Evolutionary conservation across 2,888 invertebrate genomes (phyloP), one percentile per base, ranked within the genome.

Genomic region (Nebria salina): DNA sequence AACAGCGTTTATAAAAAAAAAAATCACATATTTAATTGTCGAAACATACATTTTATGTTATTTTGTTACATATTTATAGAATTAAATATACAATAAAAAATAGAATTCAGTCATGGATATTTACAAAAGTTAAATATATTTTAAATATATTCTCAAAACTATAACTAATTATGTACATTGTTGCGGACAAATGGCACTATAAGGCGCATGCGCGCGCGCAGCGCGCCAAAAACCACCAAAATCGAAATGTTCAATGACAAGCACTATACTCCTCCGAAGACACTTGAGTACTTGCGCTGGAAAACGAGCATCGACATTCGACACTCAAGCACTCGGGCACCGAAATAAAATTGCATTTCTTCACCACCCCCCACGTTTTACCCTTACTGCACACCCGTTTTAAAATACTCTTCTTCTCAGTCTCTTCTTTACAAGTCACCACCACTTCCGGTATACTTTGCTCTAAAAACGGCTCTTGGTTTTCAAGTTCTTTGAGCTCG

Each of bases 261-360:
- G 72, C 75, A 65, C 81, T 81, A 13, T 81, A 87, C 83, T 88
- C 88, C 72, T 89, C 89, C 13, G 86, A 86, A 1, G 89, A 89
- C 74, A 88, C 86, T 83, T 89, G 89, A 11, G 89, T 89, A 84
- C 89, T 89, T 54, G 89, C 88, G 83, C 89, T 89, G 6, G 88
- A 88, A 83, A 89, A 89, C 2, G 88, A 88, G 8, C 89, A 88
- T 43, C 89, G 83, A 7, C 88, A 88, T 68, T 88, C 89, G 0
- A 85, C 86, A 81, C 86, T 85, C 25, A 88, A 84, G 83, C 88
- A 88, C 75, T 88, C 88, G 4, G 89, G 88, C 26, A 88, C 88
- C 0, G 87, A 86, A 75, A 88, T 88, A 83, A 88, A 88, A 83
- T 86, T 88, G 82, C 88, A 88, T 82, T 87, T 88, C 82, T 88